Conservation (phyloP, 1,140 invertebrate species). For the Hormaphis cornu region DNA sequence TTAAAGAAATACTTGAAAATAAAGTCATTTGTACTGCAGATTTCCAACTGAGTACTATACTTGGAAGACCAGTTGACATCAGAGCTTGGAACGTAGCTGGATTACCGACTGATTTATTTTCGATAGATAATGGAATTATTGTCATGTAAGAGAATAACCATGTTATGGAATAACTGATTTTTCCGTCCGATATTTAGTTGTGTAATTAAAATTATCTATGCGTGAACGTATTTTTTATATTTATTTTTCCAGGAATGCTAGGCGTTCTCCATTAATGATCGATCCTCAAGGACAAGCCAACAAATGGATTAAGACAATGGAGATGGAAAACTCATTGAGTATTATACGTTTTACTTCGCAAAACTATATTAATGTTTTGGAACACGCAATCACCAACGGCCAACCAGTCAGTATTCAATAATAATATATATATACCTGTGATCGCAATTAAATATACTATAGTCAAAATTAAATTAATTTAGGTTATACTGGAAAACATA, state of each 20-base stretch:
- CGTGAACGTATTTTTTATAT: too few species aligned
- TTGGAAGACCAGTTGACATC: conserved; percentile 77
- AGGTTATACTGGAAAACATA: conserved; percentile 75
- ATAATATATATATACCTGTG: not conserved
- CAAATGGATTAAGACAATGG: conserved; percentile 92
- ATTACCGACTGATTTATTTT: conserved; percentile 80
- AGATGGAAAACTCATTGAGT: conserved; percentile 68
- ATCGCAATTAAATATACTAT: not conserved
- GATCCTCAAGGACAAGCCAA: conserved; percentile 92
- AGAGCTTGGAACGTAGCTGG: conserved; percentile 81
- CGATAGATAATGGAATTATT: conserved; percentile 90
- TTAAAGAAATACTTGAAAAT: conserved; percentile 51
- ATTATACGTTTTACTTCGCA: conserved; percentile 75
- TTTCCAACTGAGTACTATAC: conserved; percentile 66
- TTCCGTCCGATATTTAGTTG: conserved; percentile 68
- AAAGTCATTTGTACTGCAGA: conserved; percentile 66
- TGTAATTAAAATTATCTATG: not conserved
- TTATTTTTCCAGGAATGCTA: conserved; percentile 50
- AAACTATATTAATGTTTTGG: conserved; percentile 69
- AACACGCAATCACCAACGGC: conserved; percentile 70
- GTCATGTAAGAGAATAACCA: conserved; percentile 49
- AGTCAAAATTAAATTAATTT: not conserved
- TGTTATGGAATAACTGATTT: conserved; percentile 80
- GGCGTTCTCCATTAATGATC: conserved; percentile 86
- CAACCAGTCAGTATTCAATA: conserved; percentile 52